Evolutionary conservation across 2,888 invertebrate genomes (phyloP).

Genomic region (Rugalucina vietnamica): DNA sequence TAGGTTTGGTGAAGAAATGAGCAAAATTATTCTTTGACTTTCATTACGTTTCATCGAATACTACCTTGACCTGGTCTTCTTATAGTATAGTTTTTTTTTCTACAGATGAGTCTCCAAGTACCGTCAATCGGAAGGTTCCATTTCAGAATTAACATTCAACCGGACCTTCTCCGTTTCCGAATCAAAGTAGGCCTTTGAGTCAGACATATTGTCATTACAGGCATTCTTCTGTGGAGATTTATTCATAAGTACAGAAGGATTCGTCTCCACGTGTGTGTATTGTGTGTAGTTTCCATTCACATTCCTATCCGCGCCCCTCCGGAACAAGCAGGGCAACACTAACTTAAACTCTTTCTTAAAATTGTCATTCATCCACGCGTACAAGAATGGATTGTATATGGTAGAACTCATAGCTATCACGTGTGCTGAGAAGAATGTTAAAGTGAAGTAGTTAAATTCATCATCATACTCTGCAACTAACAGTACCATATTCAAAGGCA

Average conservation of each 20-base stretch:
- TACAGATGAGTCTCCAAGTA: constrained; percentile 64
- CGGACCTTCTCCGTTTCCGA: constrained; percentile 80
- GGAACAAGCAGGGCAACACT: constrained; percentile 83
- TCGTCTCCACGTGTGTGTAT: constrained; percentile 81
- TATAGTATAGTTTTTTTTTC: no score
- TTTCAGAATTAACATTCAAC: constrained; percentile 75
- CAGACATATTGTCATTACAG: constrained; percentile 71
- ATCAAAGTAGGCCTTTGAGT: constrained; percentile 77
- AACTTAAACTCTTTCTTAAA: constrained; percentile 93
- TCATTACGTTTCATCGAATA: no score
- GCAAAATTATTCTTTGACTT: no score
- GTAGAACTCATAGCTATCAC: constrained; percentile 96
- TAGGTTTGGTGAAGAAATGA: no score
- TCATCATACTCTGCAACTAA: constrained; percentile 86
- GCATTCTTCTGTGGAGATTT: constrained; percentile 77
- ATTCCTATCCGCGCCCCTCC: constrained; percentile 67
- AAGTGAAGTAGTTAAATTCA: constrained; percentile 88
- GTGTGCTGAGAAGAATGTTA: constrained; percentile 95
- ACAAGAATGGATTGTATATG: constrained; percentile 97
- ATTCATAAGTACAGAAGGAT: constrained; percentile 79
- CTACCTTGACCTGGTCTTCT: no score
- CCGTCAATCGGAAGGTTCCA: constrained; percentile 62
- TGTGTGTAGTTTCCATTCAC: constrained; percentile 80
- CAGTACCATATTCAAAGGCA: constrained; percentile 92
- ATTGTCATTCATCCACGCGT: constrained; percentile 98